phyloP scores from a whole-genome alignment of 2,888 invertebrate species.

The Rhopalosiphum nymphaeae region DNA sequence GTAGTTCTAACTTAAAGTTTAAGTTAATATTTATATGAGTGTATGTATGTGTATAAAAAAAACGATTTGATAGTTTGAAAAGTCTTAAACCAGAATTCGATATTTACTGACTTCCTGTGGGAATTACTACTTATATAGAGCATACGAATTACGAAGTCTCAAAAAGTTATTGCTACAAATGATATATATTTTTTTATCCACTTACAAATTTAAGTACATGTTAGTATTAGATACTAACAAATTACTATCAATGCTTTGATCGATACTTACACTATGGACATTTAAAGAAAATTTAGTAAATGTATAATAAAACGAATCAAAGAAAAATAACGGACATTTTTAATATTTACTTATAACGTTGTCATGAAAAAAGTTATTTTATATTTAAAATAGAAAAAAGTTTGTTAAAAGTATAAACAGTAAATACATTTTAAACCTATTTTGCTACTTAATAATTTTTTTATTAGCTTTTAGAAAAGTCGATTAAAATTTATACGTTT shows the following conservation, averaged over 20 bases:
- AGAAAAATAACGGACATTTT: not conserved
- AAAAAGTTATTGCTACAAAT: constrained; percentile 1
- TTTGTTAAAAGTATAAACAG: not conserved
- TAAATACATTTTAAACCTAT: constrained; percentile 35
- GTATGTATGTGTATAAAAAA: not conserved
- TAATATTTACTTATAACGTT: not conserved
- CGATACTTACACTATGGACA: not conserved
- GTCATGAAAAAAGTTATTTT: not conserved
- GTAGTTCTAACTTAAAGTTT: not conserved
- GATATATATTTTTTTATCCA: not conserved
- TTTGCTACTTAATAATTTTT: constrained; percentile 37
- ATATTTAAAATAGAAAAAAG: not conserved
- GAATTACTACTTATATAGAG: not conserved
- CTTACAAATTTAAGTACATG: not conserved
- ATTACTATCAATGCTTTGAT: not conserved
- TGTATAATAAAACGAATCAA: not conserved
- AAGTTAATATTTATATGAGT: not conserved
- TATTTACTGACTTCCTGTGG: not conserved
- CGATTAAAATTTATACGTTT: constrained; percentile 45
- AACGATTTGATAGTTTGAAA: constrained; percentile 10
- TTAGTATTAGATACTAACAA: not conserved
- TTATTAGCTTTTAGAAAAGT: constrained; percentile 49
- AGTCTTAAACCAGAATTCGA: constrained; percentile 3
- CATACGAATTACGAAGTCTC: not conserved
- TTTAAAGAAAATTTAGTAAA: not conserved